Conservation (phyloP, 2,888 invertebrate species). For the Pollenia labialis region DNA sequence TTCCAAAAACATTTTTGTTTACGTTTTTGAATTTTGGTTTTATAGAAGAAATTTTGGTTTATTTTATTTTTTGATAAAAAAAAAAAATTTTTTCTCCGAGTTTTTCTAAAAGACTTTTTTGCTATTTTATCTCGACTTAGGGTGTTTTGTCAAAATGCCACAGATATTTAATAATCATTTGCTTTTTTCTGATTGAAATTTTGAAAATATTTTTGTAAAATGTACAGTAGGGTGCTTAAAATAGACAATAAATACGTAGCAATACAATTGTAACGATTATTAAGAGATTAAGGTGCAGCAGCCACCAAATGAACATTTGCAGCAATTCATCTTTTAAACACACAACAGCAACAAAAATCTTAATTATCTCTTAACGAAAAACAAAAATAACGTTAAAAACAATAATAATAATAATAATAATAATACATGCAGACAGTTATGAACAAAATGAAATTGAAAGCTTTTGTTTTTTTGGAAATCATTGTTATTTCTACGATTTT, state of each 20-base stretch:
- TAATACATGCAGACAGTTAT: slow-evolving; percentile 1
- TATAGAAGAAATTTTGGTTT: too few species aligned
- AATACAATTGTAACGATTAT: slow-evolving; percentile 48
- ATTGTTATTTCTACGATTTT: slow-evolving; percentile 40
- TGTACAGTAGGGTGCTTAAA: neutral
- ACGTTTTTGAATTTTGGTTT: too few species aligned
- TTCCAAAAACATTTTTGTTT: too few species aligned
- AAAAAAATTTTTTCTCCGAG: too few species aligned
- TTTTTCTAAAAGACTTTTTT: too few species aligned
- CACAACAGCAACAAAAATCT: slow-evolving; percentile 15
- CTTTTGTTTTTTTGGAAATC: slow-evolving; percentile 21
- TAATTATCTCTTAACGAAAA: slow-evolving; percentile 52
- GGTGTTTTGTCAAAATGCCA: too few species aligned
- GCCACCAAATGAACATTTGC: slow-evolving; percentile 4
- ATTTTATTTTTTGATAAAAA: too few species aligned
- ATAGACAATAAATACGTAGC: neutral
- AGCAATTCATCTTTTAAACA: slow-evolving; percentile 36
- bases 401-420: slow-evolving; percentile 26
- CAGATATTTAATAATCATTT: too few species aligned
- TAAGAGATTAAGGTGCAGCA: slow-evolving; percentile 66
- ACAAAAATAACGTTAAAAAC: neutral
- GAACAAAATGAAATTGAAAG: slow-evolving; percentile 59
- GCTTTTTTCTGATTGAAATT: too few species aligned
- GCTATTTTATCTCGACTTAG: too few species aligned
- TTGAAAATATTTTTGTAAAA: neutral